Evolutionary conservation across 2,888 invertebrate species (phyloP).

Genomic region (Diachrysia chrysitis): DNA sequence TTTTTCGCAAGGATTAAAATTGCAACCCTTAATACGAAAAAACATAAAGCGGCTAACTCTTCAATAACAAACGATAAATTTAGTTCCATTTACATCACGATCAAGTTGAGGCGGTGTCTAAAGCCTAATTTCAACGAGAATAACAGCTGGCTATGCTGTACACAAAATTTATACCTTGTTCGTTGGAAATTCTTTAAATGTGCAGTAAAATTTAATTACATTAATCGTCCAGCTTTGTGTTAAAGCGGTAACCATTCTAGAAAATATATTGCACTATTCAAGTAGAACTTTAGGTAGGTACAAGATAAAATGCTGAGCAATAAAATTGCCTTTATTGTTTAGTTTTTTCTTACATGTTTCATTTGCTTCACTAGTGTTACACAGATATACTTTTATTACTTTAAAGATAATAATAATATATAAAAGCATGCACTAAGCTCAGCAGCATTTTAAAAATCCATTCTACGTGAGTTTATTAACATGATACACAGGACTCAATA

Average conservation of each 20-base stretch:
- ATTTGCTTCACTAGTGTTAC: slow-evolving; percentile 17
- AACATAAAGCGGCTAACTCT: neutral
- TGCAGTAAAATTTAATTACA: slow-evolving; percentile 54
- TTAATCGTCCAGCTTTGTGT: slow-evolving; percentile 50
- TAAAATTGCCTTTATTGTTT: slow-evolving; percentile 21
- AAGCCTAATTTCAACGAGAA: neutral
- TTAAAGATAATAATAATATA: neutral
- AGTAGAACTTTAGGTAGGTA: slow-evolving; percentile 39
- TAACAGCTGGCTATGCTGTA: slow-evolving; percentile 10
- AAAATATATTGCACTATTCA: slow-evolving; percentile 52
- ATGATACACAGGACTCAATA: slow-evolving; percentile 43
- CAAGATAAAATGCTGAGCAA: slow-evolving; percentile 36
- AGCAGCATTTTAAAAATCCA: neutral
- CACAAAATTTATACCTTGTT: slow-evolving; percentile 28
- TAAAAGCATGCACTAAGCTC: too few species aligned
- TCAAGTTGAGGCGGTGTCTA: neutral
- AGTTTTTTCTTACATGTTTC: slow-evolving; percentile 19
- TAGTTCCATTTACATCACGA: neutral
- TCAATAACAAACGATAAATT: neutral
- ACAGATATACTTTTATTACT: neutral
- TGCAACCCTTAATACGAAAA: neutral
- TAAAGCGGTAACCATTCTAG: slow-evolving; percentile 46
- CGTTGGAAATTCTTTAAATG: slow-evolving; percentile 48
- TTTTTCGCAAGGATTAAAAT: neutral
- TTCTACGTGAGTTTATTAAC: slow-evolving; percentile 19